phyloP scores from a whole-genome alignment of 2,888 invertebrate genomes.

The Phyto melanocephala region DNA sequence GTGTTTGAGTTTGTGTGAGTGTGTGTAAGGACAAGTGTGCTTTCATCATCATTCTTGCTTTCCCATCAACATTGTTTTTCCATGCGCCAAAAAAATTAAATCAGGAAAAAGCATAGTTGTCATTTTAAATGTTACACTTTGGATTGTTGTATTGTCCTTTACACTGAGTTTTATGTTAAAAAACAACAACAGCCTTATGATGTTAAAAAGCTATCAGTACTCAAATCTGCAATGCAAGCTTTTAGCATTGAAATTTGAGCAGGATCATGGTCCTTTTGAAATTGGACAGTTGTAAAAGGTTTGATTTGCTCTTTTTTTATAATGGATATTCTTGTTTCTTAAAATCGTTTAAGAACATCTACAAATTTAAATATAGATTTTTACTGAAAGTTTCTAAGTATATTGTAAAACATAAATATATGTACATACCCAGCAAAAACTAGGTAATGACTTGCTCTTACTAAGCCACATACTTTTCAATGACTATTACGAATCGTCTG shows the following conservation, averaged over 20 bases:
- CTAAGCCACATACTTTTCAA: no score
- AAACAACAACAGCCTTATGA: not conserved
- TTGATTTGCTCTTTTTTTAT: no score
- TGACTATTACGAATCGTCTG: no score
- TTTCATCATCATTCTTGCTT: not conserved
- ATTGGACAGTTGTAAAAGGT: not conserved
- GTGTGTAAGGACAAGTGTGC: not conserved
- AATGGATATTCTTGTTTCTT: no score
- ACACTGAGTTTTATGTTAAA: not conserved
- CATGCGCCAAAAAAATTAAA: not conserved
- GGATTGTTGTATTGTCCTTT: not conserved
- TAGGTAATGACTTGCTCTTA: no score
- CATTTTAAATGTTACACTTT: not conserved
- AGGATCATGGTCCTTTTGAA: not conserved
- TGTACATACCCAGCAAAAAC: no score
- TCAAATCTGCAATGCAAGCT: conserved; percentile 18
- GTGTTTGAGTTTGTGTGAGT: not conserved
- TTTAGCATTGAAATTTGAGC: not conserved
- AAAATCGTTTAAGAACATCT: no score
- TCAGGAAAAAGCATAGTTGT: not conserved
- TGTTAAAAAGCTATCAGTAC: conserved; percentile 2
- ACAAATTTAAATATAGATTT: no score
- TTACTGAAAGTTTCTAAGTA: no score
- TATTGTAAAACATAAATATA: no score
- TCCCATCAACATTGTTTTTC: not conserved